Evolutionary conservation across 1,140 invertebrate species (phyloP).

Genomic region (Brachionus manjavacas): DNA sequence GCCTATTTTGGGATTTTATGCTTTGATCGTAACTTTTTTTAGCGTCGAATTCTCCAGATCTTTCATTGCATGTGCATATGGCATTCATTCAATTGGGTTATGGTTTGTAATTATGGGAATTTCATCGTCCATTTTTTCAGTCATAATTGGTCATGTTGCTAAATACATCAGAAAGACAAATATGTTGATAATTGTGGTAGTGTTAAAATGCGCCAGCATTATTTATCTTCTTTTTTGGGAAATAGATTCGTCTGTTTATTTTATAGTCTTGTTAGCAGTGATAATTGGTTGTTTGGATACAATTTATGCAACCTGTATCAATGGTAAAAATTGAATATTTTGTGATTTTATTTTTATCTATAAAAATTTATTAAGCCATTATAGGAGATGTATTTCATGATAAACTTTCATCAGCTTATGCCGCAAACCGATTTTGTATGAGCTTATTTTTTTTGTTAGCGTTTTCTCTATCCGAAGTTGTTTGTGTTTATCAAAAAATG

Average conservation of each 20-base stretch:
- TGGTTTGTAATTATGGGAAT: constrained; percentile 22
- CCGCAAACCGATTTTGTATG: constrained; percentile 7
- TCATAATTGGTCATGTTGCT: not conserved
- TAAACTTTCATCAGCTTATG: not conserved
- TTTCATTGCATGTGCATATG: constrained; percentile 32
- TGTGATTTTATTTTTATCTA: not conserved
- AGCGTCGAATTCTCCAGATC: not conserved
- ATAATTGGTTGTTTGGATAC: not conserved
- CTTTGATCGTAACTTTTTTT: not conserved
- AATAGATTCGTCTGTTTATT: not conserved
- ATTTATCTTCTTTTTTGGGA: constrained; percentile 1
- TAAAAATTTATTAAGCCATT: not conserved
- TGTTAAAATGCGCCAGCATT: not conserved
- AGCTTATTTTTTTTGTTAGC: constrained; percentile 8
- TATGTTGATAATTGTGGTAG: not conserved
- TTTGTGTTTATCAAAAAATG: constrained; percentile 17
- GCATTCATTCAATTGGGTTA: not conserved
- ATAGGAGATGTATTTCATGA: not conserved
- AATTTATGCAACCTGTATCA: not conserved
- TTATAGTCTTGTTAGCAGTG: not conserved
- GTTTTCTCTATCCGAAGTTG: not conserved
- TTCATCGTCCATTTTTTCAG: not conserved
- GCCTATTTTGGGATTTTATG: constrained; percentile 4
- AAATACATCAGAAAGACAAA: constrained; percentile 3
- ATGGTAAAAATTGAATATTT: not conserved